Percentiles rank a stretch among this genome's conserved stretches.
Evolutionary conservation across 2,113 vertebrate species (phyloP).

Genomic region (Nycticorax nycticorax): DNA sequence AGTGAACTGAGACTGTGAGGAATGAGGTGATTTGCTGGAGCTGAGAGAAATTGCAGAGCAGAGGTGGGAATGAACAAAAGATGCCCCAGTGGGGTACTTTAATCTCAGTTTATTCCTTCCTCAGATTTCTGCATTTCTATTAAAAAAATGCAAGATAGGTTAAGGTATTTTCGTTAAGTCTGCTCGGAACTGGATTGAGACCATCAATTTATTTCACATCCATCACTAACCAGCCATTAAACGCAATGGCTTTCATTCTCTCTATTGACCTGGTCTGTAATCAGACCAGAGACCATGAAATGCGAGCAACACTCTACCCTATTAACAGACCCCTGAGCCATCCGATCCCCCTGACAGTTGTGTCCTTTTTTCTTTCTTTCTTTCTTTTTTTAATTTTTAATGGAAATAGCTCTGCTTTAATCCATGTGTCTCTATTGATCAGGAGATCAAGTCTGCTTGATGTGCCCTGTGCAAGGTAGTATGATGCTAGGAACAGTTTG

Average conservation of each 20-base stretch:
- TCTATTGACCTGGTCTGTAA: conserved; percentile 34
- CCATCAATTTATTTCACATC: conserved; percentile 34
- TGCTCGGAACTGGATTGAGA: background rate
- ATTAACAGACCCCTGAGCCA: background rate
- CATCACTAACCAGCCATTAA: conserved; percentile 43
- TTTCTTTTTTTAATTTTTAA: background rate
- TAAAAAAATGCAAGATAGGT: background rate
- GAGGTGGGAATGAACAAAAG: background rate
- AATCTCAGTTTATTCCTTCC: background rate
- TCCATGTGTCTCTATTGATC: background rate
- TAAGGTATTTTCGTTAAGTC: background rate
- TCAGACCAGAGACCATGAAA: conserved; percentile 40
- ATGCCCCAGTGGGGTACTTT: background rate
- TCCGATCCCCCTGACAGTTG: background rate
- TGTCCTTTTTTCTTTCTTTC: background rate
- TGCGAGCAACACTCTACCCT: background rate
- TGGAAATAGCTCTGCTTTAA: conserved; percentile 17
- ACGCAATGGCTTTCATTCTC: conserved; percentile 5
- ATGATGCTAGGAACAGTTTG: background rate
- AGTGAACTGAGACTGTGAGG: background rate
- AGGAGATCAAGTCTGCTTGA: background rate
- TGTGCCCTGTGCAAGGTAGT: background rate
- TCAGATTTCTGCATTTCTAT: background rate
- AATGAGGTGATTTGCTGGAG: background rate
- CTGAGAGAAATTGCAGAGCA: background rate